Base-by-base conservation (phyloP, 64 coral and sea anemone species). In the Stichodactyla helianthus region DNA sequence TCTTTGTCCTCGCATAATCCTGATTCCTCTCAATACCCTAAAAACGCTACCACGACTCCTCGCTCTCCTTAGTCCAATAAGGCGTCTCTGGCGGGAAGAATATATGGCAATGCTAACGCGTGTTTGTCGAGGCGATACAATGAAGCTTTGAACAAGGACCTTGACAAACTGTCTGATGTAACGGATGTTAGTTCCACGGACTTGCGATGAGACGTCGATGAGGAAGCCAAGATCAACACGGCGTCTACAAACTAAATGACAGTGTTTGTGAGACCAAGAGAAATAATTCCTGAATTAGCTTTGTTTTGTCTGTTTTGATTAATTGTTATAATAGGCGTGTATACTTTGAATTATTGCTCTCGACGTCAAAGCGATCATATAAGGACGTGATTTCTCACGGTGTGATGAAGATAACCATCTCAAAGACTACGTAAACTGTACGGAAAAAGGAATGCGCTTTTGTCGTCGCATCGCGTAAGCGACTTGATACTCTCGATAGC, bases 181-280 rank as follows among this genome's bases (percentile, higher is more conserved):
- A 8, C 16, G 84, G 77, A 82, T 26, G n/a, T 87, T 68, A 60
- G 22, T 18, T n/a, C 71, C n/a, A 59, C 58, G 54, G 5, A 84
- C 88, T 13, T 44, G 76, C 15, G 50, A 57, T 5, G 90, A 82
- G 4, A 79, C 85, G 17, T 91, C 90, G 35, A 91, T 71, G 44
- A 91, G 90, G 61, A 91, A 82, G 58, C 90, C 85, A 64, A 91
- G 77, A 71, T 91, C 90, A 31, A 91, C 54, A 58, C 90, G 76
- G 53, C 77, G 84, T 28, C 20, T 82, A n/a, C 90, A 91, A 82
- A 87, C 90, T 91, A 55, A 53, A 74, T 11, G 10, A 11, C 12
- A n/a, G 51, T n/a, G 17, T 54, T 44, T 3, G 35, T 44, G 4
- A 44, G 35, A 44, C 35, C 35, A 44, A 44, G 35, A 44, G 35